Evolutionary conservation across 1,140 invertebrate species (phyloP).

Genomic region (Metaphire vulgaris): DNA sequence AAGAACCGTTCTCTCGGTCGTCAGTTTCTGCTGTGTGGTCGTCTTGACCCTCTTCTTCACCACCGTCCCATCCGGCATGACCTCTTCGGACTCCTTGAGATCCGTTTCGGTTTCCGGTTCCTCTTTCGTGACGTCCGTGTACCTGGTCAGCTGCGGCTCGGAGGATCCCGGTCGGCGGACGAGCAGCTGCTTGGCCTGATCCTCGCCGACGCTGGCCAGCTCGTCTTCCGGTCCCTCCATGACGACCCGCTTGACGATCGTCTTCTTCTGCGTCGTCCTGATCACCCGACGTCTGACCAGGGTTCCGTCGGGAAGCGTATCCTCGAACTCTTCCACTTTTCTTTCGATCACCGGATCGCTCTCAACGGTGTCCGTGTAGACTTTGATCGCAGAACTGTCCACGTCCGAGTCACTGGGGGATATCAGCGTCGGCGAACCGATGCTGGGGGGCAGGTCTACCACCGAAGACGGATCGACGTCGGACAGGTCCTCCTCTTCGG

Average conservation of each 20-base stretch:
- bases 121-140: background rate
- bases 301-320: slow-evolving; percentile 18
- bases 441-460: background rate
- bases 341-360: slow-evolving; percentile 36
- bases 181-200: background rate
- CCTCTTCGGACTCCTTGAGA: slow-evolving; percentile 12
- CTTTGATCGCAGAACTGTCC: slow-evolving; percentile 1
- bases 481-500: slow-evolving; percentile 5
- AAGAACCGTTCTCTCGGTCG: background rate
- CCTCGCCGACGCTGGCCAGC: background rate
- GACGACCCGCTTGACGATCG: slow-evolving; percentile 19
- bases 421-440: background rate
- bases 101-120: background rate
- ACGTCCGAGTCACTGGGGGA: background rate
- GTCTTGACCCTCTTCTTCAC: slow-evolving; percentile 17
- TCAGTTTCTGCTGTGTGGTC: slow-evolving; percentile 6
- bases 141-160: background rate
- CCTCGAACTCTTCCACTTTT: slow-evolving; percentile 16
- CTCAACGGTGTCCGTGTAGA: slow-evolving; percentile 13
- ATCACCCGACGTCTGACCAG: slow-evolving; percentile 19
- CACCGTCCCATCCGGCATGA: slow-evolving; percentile 15
- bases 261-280: slow-evolving; percentile 17
- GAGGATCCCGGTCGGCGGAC: background rate
- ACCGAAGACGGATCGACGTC: background rate
- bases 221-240: slow-evolving; percentile 5